Conservation (phyloP, 1,140 invertebrate species). For the Philopotamus ludificatus region DNA sequence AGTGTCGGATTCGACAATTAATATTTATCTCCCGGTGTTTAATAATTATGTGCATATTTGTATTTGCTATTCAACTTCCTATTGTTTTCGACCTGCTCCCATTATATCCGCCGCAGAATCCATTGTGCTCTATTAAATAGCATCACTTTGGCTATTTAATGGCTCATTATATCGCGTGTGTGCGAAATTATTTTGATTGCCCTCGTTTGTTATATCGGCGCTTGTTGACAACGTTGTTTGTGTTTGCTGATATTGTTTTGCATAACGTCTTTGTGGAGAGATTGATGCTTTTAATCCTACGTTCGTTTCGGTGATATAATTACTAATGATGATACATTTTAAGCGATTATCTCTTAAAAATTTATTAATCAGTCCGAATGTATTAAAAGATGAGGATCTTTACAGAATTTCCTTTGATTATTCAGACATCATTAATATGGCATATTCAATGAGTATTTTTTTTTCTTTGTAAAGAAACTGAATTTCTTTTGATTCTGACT, state of each 20-base stretch:
- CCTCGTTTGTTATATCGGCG: not conserved
- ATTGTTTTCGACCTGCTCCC: not conserved
- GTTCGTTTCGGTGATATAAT: not conserved
- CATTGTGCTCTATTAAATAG: not conserved
- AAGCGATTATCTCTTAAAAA: too few species aligned
- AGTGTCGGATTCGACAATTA: not conserved
- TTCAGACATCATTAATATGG: too few species aligned
- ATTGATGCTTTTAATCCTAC: not conserved
- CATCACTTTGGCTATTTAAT: not conserved
- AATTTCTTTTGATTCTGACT: too few species aligned
- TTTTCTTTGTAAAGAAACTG: too few species aligned
- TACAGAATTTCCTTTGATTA: too few species aligned
- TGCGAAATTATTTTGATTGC: not conserved
- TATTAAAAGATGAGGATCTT: too few species aligned
- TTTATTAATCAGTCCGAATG: too few species aligned
- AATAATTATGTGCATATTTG: not conserved
- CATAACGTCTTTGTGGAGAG: too few species aligned
- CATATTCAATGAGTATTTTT: too few species aligned
- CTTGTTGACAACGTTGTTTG: not conserved
- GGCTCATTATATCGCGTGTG: not conserved
- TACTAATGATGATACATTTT: too few species aligned
- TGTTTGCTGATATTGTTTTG: not conserved
- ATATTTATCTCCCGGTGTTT: too few species aligned
- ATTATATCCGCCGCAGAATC: not conserved
- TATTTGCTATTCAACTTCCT: not conserved